Percentiles rank a stretch among this genome's conserved stretches.
These are phyloP conservation scores for Mycetomoellerius zeteki DNA, from an alignment of 1,140 invertebrate genomes.

Conservation along the genomic window DNA sequence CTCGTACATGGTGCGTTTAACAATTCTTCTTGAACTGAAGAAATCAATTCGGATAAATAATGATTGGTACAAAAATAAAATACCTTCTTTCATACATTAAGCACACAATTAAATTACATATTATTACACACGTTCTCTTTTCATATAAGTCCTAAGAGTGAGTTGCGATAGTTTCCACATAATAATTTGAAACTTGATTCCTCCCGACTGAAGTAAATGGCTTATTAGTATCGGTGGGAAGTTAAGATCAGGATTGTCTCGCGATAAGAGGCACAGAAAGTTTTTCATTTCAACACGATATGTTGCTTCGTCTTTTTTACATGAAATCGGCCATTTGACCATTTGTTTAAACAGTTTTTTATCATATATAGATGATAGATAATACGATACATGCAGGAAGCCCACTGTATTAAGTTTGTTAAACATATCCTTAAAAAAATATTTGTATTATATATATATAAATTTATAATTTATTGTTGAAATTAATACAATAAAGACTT, in stretches of 20 bases:
- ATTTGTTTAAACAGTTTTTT: conserved; percentile 82
- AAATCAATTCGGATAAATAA: not conserved
- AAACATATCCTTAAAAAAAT: conserved; percentile 84
- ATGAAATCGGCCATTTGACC: conserved; percentile 85
- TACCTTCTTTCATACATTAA: not conserved
- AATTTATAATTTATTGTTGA: not conserved
- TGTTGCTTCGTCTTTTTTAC: conserved; percentile 84
- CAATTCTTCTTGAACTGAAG: conserved; percentile 48
- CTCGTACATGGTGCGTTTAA: conserved; percentile 22
- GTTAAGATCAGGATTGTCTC: conserved; percentile 78
- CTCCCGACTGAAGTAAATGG: conserved; percentile 77
- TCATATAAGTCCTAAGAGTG: conserved; percentile 72
- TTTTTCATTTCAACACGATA: conserved; percentile 81
- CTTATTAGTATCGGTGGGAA: conserved; percentile 77
- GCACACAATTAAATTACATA: not conserved
- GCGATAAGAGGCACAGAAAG: conserved; percentile 72
- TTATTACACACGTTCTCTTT: conserved; percentile 63
- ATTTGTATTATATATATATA: not conserved
- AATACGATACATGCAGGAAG: conserved; percentile 86
- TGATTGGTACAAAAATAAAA: not conserved
- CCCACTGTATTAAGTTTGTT: conserved; percentile 86
- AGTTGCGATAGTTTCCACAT: conserved; percentile 81
- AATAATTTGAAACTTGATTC: conserved; percentile 76
- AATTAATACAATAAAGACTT: not conserved
- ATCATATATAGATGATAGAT: conserved; percentile 84